Evolutionary conservation across 2,113 vertebrate species (phyloP), one percentile per base, ranked within the genome.

Genomic region (Chelonoidis abingdonii): DNA sequence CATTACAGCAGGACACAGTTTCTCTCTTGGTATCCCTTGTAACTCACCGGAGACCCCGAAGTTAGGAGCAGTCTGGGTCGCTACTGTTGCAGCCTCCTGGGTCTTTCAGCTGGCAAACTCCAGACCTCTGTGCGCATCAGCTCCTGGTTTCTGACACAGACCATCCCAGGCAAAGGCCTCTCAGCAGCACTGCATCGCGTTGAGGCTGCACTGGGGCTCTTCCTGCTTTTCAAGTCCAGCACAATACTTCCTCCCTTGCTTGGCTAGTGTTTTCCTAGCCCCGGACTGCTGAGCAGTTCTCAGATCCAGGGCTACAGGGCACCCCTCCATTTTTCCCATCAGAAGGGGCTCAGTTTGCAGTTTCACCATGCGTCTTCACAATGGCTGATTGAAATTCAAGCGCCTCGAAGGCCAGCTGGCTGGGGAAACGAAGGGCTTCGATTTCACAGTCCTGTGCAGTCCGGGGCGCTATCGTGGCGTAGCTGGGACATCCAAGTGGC

Each of bases 341-440:
- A 3, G 6, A 75, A 41, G 19, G 72, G 22, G 38, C 21, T 22
- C 21, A 9, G 22, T 35, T 41, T 38, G 72, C 72, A 24, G n/a
- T 24, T n/a, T n/a, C 10, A 16, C 69, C 21, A 1, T 41, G 17
- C 11, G 1, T 25, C 72, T 41, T 75, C n/a, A 24, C 17, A 10
- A 24, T 10, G 38, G 72, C 38, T 41, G n/a, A 24, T 24, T 11
- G 38, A 22, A 35, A 41, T 75, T 41, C 22, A 41, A 41, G 38
- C 1, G 21, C 10, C 72, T 22, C 1, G 21, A 35, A 75, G 10
- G 72, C 62, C 59, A 65, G 62, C 31, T 35, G 31, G 14, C 8
- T 5, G 57, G 1, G 12, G 16, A 1, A 8, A 5, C 14, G 16
- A 12, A 10, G 10, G 8, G 25, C 8, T 0, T 1, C 2, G 14